Percentiles rank a stretch among this genome's conserved stretches.
phyloP scores from a whole-genome alignment of 2,888 invertebrate genomes.

The Standfussiana lucernea region DNA sequence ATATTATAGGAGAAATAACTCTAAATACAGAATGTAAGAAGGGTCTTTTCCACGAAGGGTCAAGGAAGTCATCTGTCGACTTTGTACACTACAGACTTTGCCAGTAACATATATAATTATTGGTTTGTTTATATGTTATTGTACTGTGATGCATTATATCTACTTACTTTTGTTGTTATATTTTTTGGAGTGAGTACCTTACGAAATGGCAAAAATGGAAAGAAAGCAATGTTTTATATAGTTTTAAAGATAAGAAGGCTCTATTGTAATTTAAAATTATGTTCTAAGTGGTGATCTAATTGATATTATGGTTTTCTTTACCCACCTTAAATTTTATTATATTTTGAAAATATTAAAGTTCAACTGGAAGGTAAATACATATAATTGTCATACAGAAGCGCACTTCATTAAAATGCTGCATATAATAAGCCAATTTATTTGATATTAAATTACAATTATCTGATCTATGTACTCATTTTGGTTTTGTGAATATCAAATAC shows the following conservation, averaged over 20 bases:
- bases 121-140: constrained; percentile 68
- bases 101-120: constrained; percentile 49
- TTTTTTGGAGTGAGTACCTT: constrained; percentile 60
- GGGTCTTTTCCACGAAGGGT: background rate
- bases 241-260: constrained; percentile 60
- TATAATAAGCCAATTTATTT: constrained; percentile 51
- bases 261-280: constrained; percentile 46
- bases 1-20: background rate
- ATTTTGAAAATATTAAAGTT: constrained; percentile 9
- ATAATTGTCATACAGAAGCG: constrained; percentile 19
- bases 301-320: constrained; percentile 46
- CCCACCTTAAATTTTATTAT: constrained; percentile 55
- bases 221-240: constrained; percentile 52
- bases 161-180: constrained; percentile 77
- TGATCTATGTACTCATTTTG: constrained; percentile 21
- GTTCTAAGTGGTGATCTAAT: constrained; percentile 47
- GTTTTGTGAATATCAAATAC: constrained; percentile 47
- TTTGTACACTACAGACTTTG: constrained; percentile 24
- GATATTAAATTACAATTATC: constrained; percentile 13
- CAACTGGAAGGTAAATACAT: constrained; percentile 2
- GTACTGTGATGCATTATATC: constrained; percentile 78
- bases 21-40: background rate
- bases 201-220: constrained; percentile 47
- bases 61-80: background rate
- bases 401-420: constrained; percentile 39